Evolutionary conservation across 2,113 vertebrate genomes (phyloP).

Genomic region (Nestor notabilis): DNA sequence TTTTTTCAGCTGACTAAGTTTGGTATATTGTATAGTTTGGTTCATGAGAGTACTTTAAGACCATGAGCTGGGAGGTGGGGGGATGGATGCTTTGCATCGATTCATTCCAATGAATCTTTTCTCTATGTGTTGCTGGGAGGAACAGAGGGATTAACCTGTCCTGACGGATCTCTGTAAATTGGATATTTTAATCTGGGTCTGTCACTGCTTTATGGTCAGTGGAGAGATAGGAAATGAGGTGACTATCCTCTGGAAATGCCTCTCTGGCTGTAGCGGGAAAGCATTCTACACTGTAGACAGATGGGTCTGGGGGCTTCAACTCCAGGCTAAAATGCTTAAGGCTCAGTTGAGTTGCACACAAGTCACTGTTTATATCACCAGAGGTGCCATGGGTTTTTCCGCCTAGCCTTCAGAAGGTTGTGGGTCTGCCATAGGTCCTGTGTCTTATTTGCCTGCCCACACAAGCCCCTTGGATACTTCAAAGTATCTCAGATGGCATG

Average conservation of each 20-base stretch:
- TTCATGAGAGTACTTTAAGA: conserved; percentile 18
- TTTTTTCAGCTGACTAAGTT: conserved; percentile 24
- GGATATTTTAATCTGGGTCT: conserved; percentile 24
- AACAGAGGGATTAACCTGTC: conserved; percentile 28
- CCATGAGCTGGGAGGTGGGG: not conserved
- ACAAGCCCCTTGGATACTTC: not conserved
- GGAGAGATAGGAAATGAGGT: not conserved
- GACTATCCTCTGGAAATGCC: conserved; percentile 13
- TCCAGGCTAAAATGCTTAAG: not conserved
- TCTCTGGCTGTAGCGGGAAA: not conserved
- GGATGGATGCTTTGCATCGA: not conserved
- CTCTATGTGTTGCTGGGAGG: not conserved
- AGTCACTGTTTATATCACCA: not conserved
- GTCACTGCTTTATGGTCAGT: not conserved
- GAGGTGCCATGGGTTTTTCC: not conserved
- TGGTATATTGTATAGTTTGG: not conserved
- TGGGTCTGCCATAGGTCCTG: not conserved
- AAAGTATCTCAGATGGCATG: not conserved
- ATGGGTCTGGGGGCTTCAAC: not conserved
- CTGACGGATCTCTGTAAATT: not conserved
- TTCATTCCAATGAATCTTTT: not conserved
- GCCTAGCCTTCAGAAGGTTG: not conserved
- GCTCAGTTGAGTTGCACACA: not conserved
- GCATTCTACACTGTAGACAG: not conserved
- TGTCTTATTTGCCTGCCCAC: not conserved